Evolutionary conservation across 2,797 vertebrate species (phyloP).

Genomic region (Spinus olivaceus): DNA sequence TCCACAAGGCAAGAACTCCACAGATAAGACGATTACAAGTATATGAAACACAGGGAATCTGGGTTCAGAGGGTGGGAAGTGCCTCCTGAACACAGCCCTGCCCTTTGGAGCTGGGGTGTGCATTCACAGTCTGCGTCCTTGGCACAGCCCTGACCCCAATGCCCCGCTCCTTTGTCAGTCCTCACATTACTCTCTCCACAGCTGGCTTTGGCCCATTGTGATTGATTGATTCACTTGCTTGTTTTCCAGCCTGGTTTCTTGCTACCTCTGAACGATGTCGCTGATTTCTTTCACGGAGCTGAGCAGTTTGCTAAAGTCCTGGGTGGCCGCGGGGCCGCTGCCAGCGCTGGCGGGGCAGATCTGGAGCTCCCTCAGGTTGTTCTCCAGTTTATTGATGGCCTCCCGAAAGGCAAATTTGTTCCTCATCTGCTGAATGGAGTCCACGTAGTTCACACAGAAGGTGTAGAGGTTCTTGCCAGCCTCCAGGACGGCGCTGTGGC

Average conservation of each 20-base stretch:
- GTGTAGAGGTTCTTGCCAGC: constrained; percentile 97
- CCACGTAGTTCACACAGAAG: constrained; percentile 92
- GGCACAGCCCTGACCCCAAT: neutral
- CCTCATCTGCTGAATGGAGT: constrained; percentile 99
- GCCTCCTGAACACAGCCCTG: constrained; percentile 5
- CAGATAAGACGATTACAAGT: constrained; percentile 29
- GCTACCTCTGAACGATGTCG: constrained; percentile 99
- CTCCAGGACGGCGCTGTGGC: constrained; percentile 93
- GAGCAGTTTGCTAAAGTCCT: constrained; percentile 97
- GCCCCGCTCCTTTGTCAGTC: neutral
- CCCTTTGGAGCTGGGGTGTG: neutral
- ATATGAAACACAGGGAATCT: neutral
- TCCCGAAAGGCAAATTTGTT: constrained; percentile 98
- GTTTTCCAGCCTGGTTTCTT: constrained; percentile 34
- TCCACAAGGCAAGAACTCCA: constrained; percentile 59
- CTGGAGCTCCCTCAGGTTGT: constrained; percentile 91
- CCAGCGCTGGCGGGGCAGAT: constrained; percentile 89
- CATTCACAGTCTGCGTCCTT: neutral
- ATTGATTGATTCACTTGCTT: neutral
- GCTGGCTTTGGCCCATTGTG: constrained; percentile 31
- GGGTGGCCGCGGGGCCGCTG: constrained; percentile 83
- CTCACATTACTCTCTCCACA: neutral
- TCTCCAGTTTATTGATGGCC: constrained; percentile 98
- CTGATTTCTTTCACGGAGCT: constrained; percentile 96
- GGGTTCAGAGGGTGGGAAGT: neutral